These are phyloP conservation scores for Drosophila anomalata DNA, from an alignment of 2,888 invertebrate genomes.

Conservation along the genomic window DNA sequence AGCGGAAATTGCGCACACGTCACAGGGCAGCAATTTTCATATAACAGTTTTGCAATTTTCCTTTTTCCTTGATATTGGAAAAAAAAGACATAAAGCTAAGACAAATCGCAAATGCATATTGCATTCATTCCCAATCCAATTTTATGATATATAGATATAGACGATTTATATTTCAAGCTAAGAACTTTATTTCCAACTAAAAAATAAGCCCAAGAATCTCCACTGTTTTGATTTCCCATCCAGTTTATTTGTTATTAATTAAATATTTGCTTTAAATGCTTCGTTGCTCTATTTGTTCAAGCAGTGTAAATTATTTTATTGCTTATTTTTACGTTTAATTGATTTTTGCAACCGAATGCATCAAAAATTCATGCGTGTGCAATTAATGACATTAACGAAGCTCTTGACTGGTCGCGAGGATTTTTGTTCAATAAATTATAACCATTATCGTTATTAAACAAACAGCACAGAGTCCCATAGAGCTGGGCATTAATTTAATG, in stretches of 20 bases:
- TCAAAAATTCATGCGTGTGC: slow-evolving; percentile 70
- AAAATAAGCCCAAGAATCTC: neutral
- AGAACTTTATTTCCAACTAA: too few relatives aligned
- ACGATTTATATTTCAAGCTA: neutral
- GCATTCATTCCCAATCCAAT: neutral
- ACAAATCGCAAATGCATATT: slow-evolving; percentile 11
- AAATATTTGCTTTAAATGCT: slow-evolving; percentile 34
- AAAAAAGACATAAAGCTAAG: neutral
- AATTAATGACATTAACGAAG: slow-evolving; percentile 67
- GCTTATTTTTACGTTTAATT: slow-evolving; percentile 65
- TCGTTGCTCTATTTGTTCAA: slow-evolving; percentile 8
- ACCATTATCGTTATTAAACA: slow-evolving; percentile 39
- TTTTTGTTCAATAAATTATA: slow-evolving; percentile 39
- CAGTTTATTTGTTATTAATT: neutral
- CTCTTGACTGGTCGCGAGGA: slow-evolving; percentile 12
- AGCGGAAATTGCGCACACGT: slow-evolving; percentile 75
- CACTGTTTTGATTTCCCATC: neutral
- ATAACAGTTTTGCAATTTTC: slow-evolving; percentile 40
- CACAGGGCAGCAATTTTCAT: slow-evolving; percentile 52
- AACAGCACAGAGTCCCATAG: slow-evolving; percentile 10
- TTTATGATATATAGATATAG: neutral
- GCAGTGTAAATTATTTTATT: slow-evolving; percentile 28
- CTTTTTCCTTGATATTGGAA: slow-evolving; percentile 1
- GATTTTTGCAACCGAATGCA: slow-evolving; percentile 72
- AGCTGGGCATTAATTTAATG: slow-evolving; percentile 24